A percentile compares a stretch with the other conserved stretches of the same genome.
phyloP scores from a whole-genome alignment of 2,888 invertebrate species.

The Carpatolechia fugitivella region DNA sequence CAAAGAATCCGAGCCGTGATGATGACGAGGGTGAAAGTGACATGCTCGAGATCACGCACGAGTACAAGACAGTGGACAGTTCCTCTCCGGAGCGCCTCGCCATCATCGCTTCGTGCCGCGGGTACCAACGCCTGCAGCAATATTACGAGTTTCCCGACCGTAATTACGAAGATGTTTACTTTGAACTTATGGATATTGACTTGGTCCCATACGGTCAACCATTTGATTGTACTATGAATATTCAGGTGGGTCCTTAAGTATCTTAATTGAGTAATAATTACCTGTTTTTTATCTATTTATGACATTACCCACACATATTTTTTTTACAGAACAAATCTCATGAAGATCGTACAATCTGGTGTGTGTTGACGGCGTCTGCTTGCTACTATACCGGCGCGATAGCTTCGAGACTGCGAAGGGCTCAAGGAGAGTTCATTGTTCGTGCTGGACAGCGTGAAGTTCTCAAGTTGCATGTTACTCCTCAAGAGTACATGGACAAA shows the following conservation, averaged over 20 bases:
- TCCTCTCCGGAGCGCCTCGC: constrained; percentile 82
- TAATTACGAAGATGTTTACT: constrained; percentile 81
- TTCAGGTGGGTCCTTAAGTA: constrained; percentile 61
- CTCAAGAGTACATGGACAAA: constrained; percentile 84
- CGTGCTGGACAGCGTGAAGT: constrained; percentile 82
- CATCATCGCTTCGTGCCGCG: constrained; percentile 83
- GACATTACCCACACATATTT: not conserved
- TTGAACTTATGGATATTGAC: constrained; percentile 83
- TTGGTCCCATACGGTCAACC: constrained; percentile 82
- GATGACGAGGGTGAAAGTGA: constrained; percentile 83
- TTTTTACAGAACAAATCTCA: constrained; percentile 82
- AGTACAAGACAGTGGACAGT: constrained; percentile 82
- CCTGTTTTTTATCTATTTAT: not conserved
- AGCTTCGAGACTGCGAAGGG: constrained; percentile 81
- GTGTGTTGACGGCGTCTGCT: constrained; percentile 81
- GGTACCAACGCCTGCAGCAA: constrained; percentile 80
- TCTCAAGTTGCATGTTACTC: constrained; percentile 80
- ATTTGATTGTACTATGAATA: constrained; percentile 82
- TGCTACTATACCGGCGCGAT: constrained; percentile 85
- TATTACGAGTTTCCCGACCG: constrained; percentile 80
- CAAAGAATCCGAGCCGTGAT: constrained; percentile 81
- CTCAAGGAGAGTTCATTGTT: constrained; percentile 80
- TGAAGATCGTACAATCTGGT: constrained; percentile 81
- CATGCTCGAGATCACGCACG: constrained; percentile 81
- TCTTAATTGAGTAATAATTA: not conserved